Base-by-base conservation (phyloP, 2,888 invertebrate species). In the Leptura quadrifasciata region DNA sequence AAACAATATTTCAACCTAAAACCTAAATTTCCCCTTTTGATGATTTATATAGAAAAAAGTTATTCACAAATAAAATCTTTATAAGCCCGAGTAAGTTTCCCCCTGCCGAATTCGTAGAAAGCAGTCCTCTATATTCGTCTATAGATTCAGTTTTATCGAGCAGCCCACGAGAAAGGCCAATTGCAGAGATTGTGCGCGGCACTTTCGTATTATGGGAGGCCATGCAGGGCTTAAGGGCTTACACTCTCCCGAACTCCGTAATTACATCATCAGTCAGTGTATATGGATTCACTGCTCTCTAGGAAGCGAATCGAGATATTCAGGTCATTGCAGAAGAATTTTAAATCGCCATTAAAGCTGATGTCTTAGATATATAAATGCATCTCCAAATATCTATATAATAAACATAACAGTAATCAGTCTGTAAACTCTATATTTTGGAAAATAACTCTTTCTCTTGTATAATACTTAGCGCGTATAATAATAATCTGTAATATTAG, bases 211-310 rank as follows among this genome's bases (percentile, higher is more conserved):
- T 68, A 68, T 20, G 47, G 55, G 68, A 68, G 35, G 35, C 68
- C 57, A 68, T 55, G 68, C 35, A 68, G 68, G 57, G 68, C 68
- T 68, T 68, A 68, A 68, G 68, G 68, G 68, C 52, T 57, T 68
- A 57, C 68, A 68, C 31, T 74, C 57, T 69, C 69, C 64, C 57
- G 70, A 74, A 74, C 74, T 70, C 69, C 24, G 76, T 73, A 76
- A 76, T 76, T 76, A 76, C 76, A 76, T 76, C 76, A 76, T 76
- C 76, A 73, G 76, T 76, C 73, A 76, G 76, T 71, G 69, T 73
- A 63, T 77, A 61, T 68, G 74, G 71, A 67, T 65, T 72, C 67
- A 47, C 68, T 61, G 61, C 67, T 31, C 55, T 31, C 68, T 17
- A 9, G 54, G 31, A 55, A 12, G 31, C 65, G 24, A 21, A 54